Base-by-base conservation (phyloP, 2,888 invertebrate genomes). In the Laothoe populi region DNA sequence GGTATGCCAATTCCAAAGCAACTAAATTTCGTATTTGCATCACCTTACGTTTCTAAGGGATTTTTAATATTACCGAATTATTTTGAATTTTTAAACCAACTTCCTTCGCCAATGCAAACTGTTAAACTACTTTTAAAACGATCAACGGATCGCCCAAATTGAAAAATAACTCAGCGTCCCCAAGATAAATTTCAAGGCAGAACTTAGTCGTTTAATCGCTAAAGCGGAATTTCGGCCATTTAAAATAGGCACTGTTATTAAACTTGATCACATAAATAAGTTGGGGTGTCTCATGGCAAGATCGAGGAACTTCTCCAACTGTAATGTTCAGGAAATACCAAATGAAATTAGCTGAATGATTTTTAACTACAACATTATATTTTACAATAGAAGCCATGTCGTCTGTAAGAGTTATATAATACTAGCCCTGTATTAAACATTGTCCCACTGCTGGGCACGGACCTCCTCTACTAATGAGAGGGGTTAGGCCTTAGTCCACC, bases 81-180 rank as follows among this genome's bases (percentile, higher is more conserved):
- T n/a, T n/a, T n/a, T n/a, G n/a, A n/a, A n/a, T 24, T 40, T 58
- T 42, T 23, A 23, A n/a, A 21, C 10, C 31, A 35, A 35, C 16
- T 31, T 35, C 5, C 31, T 40, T 13, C 19, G 3, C 7, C 21
- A 11, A 13, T 21, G 21, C 35, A 35, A 23, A 23, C 62, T 61
- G 57, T 87, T 82, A 81, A 83, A 83, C 79, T 82, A 81, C 79
- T 78, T 80, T 79, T 74, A 76, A 77, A 82, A 73, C 79, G 76
- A 79, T 75, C 67, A 72, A 64, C 72, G 75, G 79, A 86, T 83
- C 82, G 75, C 74, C 82, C 83, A 88, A 90, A 90, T 90, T 90
- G 90, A 90, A 90, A 90, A 90, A 90, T 90, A 90, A 87, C 90
- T 90, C 82, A 84, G 84, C 85, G 83, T 83, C 79, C 79, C 73